Evolutionary conservation across 2,797 vertebrate genomes (phyloP).

Genomic region (Zonotrichia albicollis): DNA sequence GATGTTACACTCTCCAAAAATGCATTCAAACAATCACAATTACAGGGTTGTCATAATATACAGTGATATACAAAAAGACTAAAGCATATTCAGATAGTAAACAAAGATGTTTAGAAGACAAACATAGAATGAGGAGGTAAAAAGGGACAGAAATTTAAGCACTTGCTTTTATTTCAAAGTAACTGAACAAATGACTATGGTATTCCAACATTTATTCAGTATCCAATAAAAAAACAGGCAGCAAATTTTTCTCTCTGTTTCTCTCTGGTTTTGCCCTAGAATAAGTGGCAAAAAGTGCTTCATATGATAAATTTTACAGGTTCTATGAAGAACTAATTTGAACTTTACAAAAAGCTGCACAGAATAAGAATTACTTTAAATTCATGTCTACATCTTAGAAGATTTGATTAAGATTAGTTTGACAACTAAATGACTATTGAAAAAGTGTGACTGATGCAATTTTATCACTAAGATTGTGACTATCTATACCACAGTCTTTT

Average conservation of each 20-base stretch:
- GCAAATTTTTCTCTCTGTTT: not conserved
- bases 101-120: not conserved
- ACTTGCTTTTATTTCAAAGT: not conserved
- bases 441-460: not conserved
- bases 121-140: not conserved
- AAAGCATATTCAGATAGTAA: not conserved
- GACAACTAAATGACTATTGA: not conserved
- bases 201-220: not conserved
- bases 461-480: not conserved
- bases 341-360: not conserved
- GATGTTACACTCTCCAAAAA: not conserved
- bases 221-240: not conserved
- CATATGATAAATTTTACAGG: not conserved
- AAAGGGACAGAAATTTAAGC: not conserved
- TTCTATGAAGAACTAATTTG: not conserved
- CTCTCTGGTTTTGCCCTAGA: no score
- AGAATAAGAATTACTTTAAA: not conserved
- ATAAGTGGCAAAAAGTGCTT: not conserved
- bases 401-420: not conserved
- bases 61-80: not conserved
- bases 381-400: not conserved
- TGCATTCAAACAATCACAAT: not conserved
- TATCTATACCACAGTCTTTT: not conserved
- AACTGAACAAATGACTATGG: not conserved
- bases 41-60: not conserved